Conservation (phyloP, 2,797 vertebrate species). For the Heteromormyrus szaboi region DNA sequence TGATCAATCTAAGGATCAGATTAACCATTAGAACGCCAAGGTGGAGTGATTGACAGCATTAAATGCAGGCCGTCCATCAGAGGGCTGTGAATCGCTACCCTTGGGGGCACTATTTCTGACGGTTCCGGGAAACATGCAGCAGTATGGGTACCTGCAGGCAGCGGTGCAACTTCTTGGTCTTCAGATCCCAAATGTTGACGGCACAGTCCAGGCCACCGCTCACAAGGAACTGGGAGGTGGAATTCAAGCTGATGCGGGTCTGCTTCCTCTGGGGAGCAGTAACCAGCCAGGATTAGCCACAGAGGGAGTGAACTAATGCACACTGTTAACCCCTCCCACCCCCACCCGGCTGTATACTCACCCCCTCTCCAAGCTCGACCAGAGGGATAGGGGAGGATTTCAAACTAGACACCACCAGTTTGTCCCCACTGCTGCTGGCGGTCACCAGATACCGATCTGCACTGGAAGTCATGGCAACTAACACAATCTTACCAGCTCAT, state of each 20-base stretch:
- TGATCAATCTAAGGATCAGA: neutral
- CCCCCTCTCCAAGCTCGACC: conserved; percentile 86
- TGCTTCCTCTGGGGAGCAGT: conserved; percentile 75
- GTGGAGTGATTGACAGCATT: neutral
- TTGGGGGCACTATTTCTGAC: neutral
- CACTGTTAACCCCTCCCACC: neutral
- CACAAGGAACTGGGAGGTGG: conserved; percentile 74
- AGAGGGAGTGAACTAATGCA: conserved; percentile 35
- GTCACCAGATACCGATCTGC: conserved; percentile 88
- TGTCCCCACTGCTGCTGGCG: conserved; percentile 85
- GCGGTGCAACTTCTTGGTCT: conserved; percentile 79
- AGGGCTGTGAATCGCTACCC: neutral
- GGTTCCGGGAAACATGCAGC: neutral
- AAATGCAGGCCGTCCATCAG: neutral
- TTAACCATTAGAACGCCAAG: neutral
- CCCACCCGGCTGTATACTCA: conserved; percentile 57
- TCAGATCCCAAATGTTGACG: conserved; percentile 95
- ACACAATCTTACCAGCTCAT: neutral
- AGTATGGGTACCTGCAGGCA: conserved; percentile 70
- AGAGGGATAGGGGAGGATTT: conserved; percentile 78
- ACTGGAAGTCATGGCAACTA: conserved; percentile 53
- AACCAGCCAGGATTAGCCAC: conserved; percentile 30
- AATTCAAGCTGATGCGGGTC: conserved; percentile 80
- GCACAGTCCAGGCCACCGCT: conserved; percentile 85
- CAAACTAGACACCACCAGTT: conserved; percentile 85